Percentiles rank a stretch among this genome's conserved stretches.
Conservation (phyloP, 1,140 invertebrate genomes). For the Pogonognathellus flavescens region DNA sequence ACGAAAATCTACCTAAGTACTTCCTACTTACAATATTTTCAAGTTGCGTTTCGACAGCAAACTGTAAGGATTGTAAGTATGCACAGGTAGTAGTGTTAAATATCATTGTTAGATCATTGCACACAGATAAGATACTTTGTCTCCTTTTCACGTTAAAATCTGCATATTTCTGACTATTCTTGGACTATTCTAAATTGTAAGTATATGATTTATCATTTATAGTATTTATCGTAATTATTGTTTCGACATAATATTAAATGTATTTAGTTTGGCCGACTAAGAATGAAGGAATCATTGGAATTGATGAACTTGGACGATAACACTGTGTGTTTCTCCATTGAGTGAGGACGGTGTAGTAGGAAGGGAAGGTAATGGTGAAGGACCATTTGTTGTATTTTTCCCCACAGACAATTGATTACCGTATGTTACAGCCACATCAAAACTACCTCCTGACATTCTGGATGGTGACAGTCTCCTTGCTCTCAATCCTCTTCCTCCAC, state of each 20-base stretch:
- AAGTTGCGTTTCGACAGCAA: background rate
- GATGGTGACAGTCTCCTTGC: constrained; percentile 63
- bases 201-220: background rate
- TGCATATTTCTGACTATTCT: too few relatives aligned
- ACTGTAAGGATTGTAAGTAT: constrained; percentile 16
- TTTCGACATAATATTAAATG: constrained; percentile 13
- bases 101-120: background rate
- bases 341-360: constrained; percentile 64
- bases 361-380: constrained; percentile 60
- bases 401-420: constrained; percentile 63
- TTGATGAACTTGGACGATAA: constrained; percentile 64
- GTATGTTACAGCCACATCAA: constrained; percentile 66
- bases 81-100: too few relatives aligned
- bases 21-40: constrained; percentile 21
- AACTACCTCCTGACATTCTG: constrained; percentile 65
- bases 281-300: constrained; percentile 44
- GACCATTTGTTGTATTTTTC: constrained; percentile 57
- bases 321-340: constrained; percentile 60
- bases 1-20: background rate
- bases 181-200: too few relatives aligned
- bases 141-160: background rate
- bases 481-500: constrained; percentile 12
- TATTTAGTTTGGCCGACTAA: constrained; percentile 29
- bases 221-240: constrained; percentile 7
- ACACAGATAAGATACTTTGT: constrained; percentile 33